Percentiles rank a stretch among this genome's conserved stretches.
These are phyloP conservation scores for Rhizoglyphus robini DNA, from an alignment of 1,140 invertebrate genomes.

Conservation along the genomic window DNA sequence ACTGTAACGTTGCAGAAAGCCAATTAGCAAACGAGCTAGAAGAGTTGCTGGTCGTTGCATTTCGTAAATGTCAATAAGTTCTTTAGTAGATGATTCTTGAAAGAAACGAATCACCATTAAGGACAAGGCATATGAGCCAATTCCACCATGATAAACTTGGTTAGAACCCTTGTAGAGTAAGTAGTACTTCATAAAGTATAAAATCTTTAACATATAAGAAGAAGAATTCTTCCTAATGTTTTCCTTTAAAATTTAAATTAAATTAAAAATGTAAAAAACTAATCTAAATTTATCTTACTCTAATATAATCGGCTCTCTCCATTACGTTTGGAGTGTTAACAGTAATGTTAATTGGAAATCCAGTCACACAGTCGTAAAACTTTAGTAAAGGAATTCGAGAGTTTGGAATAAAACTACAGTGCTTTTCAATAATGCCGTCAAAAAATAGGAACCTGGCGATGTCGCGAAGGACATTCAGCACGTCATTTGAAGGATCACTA, in stretches of 20 bases:
- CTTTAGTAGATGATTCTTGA: slow-evolving; percentile 55
- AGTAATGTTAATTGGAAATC: slow-evolving; percentile 88
- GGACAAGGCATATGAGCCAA: slow-evolving; percentile 95
- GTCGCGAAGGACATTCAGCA: slow-evolving; percentile 56
- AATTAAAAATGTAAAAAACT: not conserved
- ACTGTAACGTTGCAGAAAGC: slow-evolving; percentile 95
- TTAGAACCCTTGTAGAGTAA: slow-evolving; percentile 80
- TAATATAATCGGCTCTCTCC: slow-evolving; percentile 81
- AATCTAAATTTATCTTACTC: slow-evolving; percentile 36
- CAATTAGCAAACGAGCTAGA: slow-evolving; percentile 82
- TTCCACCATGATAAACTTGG: slow-evolving; percentile 97
- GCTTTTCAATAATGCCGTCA: slow-evolving; percentile 68
- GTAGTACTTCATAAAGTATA: slow-evolving; percentile 11
- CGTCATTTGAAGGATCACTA: slow-evolving; percentile 79
- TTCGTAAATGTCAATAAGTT: slow-evolving; percentile 35
- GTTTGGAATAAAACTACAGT: slow-evolving; percentile 85
- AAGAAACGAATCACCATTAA: slow-evolving; percentile 96
- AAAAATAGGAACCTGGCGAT: not conserved
- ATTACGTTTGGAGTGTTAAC: slow-evolving; percentile 94
- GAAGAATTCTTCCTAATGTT: slow-evolving; percentile 35
- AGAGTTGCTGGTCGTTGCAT: not conserved
- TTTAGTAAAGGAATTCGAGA: slow-evolving; percentile 94
- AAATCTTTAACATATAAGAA: slow-evolving; percentile 19
- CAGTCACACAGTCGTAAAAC: slow-evolving; percentile 81
- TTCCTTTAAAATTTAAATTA: slow-evolving; percentile 20